These are phyloP conservation scores for Calephelis nemesis DNA, from an alignment of 1,140 invertebrate species.

Conservation along the genomic window DNA sequence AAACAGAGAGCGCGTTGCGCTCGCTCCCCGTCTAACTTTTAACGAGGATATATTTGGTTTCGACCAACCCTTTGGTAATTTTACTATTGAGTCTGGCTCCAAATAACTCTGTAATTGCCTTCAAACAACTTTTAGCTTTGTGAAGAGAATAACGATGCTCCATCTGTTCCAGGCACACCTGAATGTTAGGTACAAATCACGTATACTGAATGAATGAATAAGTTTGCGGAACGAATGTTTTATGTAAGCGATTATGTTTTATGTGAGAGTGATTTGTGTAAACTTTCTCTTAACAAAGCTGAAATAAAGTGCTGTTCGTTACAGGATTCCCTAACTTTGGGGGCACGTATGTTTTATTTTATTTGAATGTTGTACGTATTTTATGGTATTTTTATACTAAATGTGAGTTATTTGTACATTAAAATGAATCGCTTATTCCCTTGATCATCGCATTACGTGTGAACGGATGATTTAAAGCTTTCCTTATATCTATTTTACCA, in stretches of 20 bases:
- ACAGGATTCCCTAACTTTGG: neutral
- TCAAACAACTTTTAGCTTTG: conserved; percentile 70
- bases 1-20: conserved; percentile 60
- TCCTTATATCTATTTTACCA: too few relatives aligned
- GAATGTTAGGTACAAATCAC: conserved; percentile 19
- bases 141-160: conserved; percentile 56
- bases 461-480: too few relatives aligned
- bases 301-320: neutral
- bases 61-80: conserved; percentile 76
- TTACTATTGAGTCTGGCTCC: conserved; percentile 74
- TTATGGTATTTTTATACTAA: neutral
- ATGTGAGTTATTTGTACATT: too few relatives aligned
- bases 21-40: conserved; percentile 70
- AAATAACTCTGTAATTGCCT: conserved; percentile 78
- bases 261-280: conserved; percentile 13
- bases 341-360: neutral
- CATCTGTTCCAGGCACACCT: conserved; percentile 37
- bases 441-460: too few relatives aligned
- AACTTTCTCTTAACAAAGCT: conserved; percentile 1
- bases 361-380: neutral
- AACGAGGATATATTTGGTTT: conserved; percentile 78
- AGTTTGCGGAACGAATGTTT: conserved; percentile 17
- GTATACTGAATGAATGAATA: conserved; percentile 8
- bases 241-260: conserved; percentile 18
- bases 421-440: too few relatives aligned